A percentile compares a stretch with the other conserved stretches of the same genome.
phyloP scores from a whole-genome alignment of 2,113 vertebrate genomes.

The Poeciliopsis turrubarensis region DNA sequence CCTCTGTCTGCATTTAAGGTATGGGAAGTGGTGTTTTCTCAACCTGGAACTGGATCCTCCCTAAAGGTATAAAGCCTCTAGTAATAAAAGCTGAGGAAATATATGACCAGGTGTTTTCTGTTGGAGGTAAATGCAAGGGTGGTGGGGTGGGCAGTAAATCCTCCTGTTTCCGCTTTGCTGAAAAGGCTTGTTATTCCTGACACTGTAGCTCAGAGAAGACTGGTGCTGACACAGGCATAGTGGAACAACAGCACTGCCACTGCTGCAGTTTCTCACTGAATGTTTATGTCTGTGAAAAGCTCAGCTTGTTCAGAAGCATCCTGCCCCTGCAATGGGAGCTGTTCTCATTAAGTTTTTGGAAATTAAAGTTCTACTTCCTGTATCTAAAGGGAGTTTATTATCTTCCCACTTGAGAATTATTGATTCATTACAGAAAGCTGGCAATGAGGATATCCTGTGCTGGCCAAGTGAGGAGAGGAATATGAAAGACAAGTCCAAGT shows the following conservation, averaged over 20 bases:
- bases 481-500: conserved; percentile 34
- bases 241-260: conserved; percentile 17
- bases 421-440: conserved; percentile 48
- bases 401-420: conserved; percentile 44
- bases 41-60: conserved; percentile 47
- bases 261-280: not conserved
- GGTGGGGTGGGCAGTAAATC: conserved; percentile 60
- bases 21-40: conserved; percentile 39
- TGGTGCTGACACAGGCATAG: conserved; percentile 33
- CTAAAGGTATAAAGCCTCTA: conserved; percentile 58
- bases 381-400: conserved; percentile 55
- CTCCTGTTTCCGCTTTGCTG: conserved; percentile 57
- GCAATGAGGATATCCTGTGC: conserved; percentile 53
- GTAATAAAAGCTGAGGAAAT: conserved; percentile 53
- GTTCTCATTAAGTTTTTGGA: conserved; percentile 25
- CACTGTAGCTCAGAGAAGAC: conserved; percentile 15
- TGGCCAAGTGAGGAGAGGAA: conserved; percentile 20
- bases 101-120: conserved; percentile 78
- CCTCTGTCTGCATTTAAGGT: not conserved
- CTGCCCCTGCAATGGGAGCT: not conserved
- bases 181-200: conserved; percentile 40
- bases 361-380: conserved; percentile 39
- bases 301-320: conserved; percentile 7
- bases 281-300: conserved; percentile 36
- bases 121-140: conserved; percentile 48